Evolutionary conservation across 1,140 invertebrate species (phyloP).

Genomic region (Atta colombica): DNA sequence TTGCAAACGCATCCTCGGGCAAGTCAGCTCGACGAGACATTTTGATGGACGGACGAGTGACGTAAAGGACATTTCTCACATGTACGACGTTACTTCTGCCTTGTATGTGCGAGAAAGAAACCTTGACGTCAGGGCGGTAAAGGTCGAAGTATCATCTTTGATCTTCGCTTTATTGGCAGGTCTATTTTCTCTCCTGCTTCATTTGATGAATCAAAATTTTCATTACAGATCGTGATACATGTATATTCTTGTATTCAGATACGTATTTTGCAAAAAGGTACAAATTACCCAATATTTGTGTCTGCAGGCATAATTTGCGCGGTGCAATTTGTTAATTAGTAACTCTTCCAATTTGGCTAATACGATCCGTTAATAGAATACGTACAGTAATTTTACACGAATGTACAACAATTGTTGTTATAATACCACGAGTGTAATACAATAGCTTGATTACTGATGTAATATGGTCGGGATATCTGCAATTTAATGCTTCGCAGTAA

Average conservation of each 20-base stretch:
- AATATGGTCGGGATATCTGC: slow-evolving; percentile 1
- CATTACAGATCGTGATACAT: not conserved
- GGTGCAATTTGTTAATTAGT: slow-evolving; percentile 27
- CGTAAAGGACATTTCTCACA: slow-evolving; percentile 50
- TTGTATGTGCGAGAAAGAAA: slow-evolving; percentile 28
- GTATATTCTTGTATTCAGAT: not conserved
- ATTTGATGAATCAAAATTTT: not conserved
- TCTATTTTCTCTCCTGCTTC: slow-evolving; percentile 24
- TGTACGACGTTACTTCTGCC: slow-evolving; percentile 15
- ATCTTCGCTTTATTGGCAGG: slow-evolving; percentile 30
- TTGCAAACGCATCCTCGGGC: slow-evolving; percentile 46
- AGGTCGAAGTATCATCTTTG: slow-evolving; percentile 53
- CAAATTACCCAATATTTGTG: not conserved
- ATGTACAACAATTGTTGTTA: slow-evolving; percentile 21
- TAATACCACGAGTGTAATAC: not conserved
- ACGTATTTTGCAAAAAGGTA: not conserved
- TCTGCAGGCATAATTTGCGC: not conserved
- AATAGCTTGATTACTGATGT: slow-evolving; percentile 21
- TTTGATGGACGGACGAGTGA: slow-evolving; percentile 51
- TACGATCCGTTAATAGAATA: not conserved
- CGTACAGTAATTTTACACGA: not conserved
- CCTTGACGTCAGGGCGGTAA: slow-evolving; percentile 39
- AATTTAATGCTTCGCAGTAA: not conserved
- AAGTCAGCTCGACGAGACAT: slow-evolving; percentile 21
- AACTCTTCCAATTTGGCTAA: slow-evolving; percentile 2